Percentiles rank a stretch among this genome's conserved stretches.
These are phyloP conservation scores for Tragelaphus buxtoni DNA, from an alignment of 2,113 vertebrate genomes.

Conservation along the genomic window DNA sequence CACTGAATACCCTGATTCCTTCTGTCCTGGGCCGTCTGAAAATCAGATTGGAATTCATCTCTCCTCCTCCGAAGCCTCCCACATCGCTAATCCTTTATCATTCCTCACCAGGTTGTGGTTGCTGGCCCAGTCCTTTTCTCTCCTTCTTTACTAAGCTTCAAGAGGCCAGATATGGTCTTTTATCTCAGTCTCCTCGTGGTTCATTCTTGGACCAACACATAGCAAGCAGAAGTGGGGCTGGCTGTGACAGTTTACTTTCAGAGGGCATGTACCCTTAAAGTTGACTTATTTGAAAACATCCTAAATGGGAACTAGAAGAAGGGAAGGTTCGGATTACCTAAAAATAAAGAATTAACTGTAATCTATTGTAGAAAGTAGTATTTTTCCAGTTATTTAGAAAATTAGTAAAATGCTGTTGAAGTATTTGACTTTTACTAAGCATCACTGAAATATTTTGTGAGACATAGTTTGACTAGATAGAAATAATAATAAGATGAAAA, in stretches of 20 bases:
- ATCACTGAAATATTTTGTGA: neutral
- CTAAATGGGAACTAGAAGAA: neutral
- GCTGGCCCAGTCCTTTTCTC: neutral
- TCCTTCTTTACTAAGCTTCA: neutral
- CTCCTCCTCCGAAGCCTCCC: neutral
- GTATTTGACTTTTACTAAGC: neutral
- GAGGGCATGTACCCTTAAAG: neutral
- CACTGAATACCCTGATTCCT: accelerated
- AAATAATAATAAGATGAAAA: neutral
- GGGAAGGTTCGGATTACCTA: neutral
- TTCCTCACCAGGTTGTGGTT: neutral
- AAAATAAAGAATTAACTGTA: neutral
- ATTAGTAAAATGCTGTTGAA: neutral
- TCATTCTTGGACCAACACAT: neutral
- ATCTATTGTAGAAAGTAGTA: neutral
- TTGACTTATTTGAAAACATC: neutral
- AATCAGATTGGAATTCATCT: neutral
- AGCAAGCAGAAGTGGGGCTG: neutral
- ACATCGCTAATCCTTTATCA: too few species aligned
- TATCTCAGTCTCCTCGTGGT: neutral
- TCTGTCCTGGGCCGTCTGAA: neutral
- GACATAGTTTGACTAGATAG: neutral
- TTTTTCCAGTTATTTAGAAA: neutral
- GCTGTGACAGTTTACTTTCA: neutral
- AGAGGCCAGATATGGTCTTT: neutral